Percentiles rank a stretch among this genome's conserved stretches.
Evolutionary conservation across 2,113 vertebrate genomes (phyloP).

Genomic region (Vulpes lagopus): DNA sequence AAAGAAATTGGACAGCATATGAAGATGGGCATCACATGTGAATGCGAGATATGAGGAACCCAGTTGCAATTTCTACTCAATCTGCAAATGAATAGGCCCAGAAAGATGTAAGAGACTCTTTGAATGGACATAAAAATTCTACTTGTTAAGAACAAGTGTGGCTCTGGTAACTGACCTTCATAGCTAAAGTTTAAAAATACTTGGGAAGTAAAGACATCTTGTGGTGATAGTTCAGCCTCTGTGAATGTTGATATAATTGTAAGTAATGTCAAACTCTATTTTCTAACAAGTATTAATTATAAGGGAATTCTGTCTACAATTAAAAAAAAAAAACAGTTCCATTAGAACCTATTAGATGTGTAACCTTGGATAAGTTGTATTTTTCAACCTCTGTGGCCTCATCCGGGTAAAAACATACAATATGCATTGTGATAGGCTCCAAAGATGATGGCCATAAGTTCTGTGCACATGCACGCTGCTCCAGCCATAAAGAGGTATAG

Average conservation of each 20-base stretch:
- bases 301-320: constrained; percentile 69
- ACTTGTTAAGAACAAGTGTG: constrained; percentile 37
- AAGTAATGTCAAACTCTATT: constrained; percentile 31
- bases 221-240: not conserved
- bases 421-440: not conserved
- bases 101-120: constrained; percentile 61
- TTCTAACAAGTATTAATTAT: constrained; percentile 13
- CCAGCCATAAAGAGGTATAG: not conserved
- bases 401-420: not conserved
- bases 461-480: rapidly evolving
- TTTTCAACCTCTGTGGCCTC: not conserved
- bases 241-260: constrained; percentile 51
- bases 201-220: constrained; percentile 62
- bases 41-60: constrained; percentile 62
- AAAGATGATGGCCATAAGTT: not conserved
- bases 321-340: not conserved
- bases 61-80: constrained; percentile 65
- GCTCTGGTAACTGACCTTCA: constrained; percentile 44
- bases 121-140: constrained; percentile 57
- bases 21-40: constrained; percentile 73
- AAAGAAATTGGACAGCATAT: constrained; percentile 98
- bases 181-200: constrained; percentile 54
- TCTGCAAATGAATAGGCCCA: not conserved
- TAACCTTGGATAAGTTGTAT: not conserved
- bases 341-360: not conserved